phyloP scores from a whole-genome alignment of 2,888 invertebrate genomes.

The Priocnemis perturbator region DNA sequence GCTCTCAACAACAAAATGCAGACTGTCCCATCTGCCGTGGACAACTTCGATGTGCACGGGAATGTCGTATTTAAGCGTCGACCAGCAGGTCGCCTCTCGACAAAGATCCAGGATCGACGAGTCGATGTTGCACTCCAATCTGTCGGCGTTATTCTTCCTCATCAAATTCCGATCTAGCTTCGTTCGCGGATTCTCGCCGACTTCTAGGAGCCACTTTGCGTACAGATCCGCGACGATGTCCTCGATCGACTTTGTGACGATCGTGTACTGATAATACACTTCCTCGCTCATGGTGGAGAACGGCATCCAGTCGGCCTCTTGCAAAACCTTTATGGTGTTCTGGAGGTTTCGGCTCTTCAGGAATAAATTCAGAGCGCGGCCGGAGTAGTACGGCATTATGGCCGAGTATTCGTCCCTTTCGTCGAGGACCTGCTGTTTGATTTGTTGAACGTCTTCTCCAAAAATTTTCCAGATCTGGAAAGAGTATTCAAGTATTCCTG shows the following conservation, averaged over 20 bases:
- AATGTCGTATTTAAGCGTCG: constrained; percentile 82
- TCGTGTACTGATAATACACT: constrained; percentile 83
- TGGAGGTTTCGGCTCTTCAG: constrained; percentile 82
- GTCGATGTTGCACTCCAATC: constrained; percentile 89
- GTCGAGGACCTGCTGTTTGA: constrained; percentile 83
- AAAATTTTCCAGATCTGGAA: constrained; percentile 85
- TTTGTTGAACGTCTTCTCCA: constrained; percentile 83
- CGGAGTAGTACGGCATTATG: constrained; percentile 84
- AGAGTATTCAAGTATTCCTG: too few relatives aligned
- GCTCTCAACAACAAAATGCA: constrained; percentile 82
- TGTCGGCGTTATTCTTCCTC: constrained; percentile 80
- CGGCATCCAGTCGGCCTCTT: constrained; percentile 87
- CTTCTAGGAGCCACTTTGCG: constrained; percentile 78
- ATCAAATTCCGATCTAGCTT: constrained; percentile 85
- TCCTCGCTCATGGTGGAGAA: constrained; percentile 84
- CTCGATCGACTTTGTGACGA: constrained; percentile 79
- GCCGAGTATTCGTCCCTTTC: constrained; percentile 80
- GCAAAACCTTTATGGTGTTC: constrained; percentile 80
- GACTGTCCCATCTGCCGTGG: constrained; percentile 78
- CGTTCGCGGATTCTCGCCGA: constrained; percentile 79
- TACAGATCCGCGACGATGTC: constrained; percentile 78
- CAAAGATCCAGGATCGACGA: constrained; percentile 83
- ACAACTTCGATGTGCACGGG: constrained; percentile 83
- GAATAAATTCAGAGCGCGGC: constrained; percentile 82
- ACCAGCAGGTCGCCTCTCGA: constrained; percentile 86